Evolutionary conservation across 2,888 invertebrate species (phyloP).

Genomic region (Drosophila basisetae): DNA sequence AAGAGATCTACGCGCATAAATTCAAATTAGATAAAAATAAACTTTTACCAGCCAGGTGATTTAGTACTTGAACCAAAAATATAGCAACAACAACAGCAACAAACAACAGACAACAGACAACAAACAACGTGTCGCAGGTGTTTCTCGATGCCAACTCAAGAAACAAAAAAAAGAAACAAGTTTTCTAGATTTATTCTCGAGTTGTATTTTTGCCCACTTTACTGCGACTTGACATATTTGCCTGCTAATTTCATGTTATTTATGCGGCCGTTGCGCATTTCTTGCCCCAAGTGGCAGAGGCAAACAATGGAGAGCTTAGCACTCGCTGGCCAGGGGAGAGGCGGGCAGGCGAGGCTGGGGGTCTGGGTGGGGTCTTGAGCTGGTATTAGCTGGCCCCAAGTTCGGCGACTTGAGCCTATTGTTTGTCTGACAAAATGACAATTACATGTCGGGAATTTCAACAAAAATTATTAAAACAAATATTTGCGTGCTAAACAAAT

Average conservation of each 20-base stretch:
- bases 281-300: constrained; percentile 35
- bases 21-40: constrained; percentile 74
- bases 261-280: constrained; percentile 68
- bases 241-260: constrained; percentile 77
- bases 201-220: constrained; percentile 40
- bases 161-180: constrained; percentile 57
- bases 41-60: constrained; percentile 70
- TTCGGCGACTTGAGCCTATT: constrained; percentile 54
- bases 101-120: constrained; percentile 1
- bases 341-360: constrained; percentile 38
- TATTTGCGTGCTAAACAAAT: constrained; percentile 63
- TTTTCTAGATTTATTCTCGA: constrained; percentile 69
- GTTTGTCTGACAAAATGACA: constrained; percentile 79
- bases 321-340: constrained; percentile 7
- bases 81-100: constrained; percentile 21
- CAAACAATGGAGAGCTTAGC: constrained; percentile 72
- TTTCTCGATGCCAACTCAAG: constrained; percentile 54
- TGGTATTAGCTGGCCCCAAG: constrained; percentile 25
- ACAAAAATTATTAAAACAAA: constrained; percentile 60
- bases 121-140: constrained; percentile 58
- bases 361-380: constrained; percentile 49
- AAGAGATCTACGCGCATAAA: constrained; percentile 74
- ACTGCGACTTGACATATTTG: constrained; percentile 74
- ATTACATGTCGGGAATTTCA: constrained; percentile 75
- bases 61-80: constrained; percentile 70